These are phyloP conservation scores for Iguana delicatissima DNA, from an alignment of 2,797 vertebrate species.

Conservation along the genomic window DNA sequence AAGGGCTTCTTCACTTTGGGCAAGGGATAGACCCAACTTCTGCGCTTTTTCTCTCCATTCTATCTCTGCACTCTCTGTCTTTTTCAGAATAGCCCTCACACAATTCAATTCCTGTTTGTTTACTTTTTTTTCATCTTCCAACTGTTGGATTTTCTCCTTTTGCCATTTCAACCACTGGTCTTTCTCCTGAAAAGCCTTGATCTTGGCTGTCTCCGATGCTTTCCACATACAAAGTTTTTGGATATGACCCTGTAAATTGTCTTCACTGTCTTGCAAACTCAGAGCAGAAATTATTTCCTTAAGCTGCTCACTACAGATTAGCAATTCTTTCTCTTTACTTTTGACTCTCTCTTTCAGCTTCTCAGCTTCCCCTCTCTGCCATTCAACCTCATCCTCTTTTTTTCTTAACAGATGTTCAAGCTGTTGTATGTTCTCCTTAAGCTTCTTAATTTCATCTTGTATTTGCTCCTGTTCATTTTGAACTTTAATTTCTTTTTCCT, in stretches of 20 bases:
- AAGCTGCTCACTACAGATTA: constrained; percentile 54
- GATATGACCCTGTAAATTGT: constrained; percentile 47
- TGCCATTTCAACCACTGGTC: constrained; percentile 46
- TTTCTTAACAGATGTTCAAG: constrained; percentile 61
- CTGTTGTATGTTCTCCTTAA: constrained; percentile 56
- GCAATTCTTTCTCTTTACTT: constrained; percentile 61
- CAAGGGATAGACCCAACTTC: constrained; percentile 65
- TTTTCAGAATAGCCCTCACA: constrained; percentile 76
- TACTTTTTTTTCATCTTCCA: constrained; percentile 54
- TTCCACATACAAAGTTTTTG: constrained; percentile 58
- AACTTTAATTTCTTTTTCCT: constrained; percentile 24
- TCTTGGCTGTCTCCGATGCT: constrained; percentile 49
- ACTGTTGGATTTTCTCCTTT: constrained; percentile 46
- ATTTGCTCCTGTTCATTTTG: constrained; percentile 36
- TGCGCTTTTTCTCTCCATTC: constrained; percentile 80
- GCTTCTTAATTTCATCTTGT: constrained; percentile 48
- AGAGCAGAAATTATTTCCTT: constrained; percentile 56
- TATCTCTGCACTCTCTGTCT: constrained; percentile 82
- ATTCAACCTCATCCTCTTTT: constrained; percentile 69
- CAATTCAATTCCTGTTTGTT: constrained; percentile 61
- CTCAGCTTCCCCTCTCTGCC: constrained; percentile 54
- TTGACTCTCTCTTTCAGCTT: constrained; percentile 53
- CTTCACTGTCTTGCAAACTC: constrained; percentile 35
- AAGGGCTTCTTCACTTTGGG: constrained; percentile 68
- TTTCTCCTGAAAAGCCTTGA: constrained; percentile 49